Evolutionary conservation across 2,888 invertebrate species (phyloP).

Genomic region (Euproctis similis): DNA sequence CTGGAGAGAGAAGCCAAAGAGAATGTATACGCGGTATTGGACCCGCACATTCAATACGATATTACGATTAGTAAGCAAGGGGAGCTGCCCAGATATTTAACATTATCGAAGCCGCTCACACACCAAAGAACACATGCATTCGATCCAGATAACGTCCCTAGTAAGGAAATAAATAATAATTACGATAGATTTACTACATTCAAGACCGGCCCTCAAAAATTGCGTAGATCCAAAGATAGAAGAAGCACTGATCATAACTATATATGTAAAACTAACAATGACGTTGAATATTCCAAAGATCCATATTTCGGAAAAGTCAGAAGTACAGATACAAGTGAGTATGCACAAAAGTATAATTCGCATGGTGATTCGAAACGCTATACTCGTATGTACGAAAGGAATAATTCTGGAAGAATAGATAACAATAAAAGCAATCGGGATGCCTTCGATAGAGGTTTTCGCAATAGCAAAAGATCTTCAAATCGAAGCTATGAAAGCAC

Average conservation of each 20-base stretch:
- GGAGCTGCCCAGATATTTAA: slow-evolving; percentile 70
- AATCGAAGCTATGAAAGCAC: slow-evolving; percentile 35
- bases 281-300: slow-evolving; percentile 59
- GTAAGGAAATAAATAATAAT: slow-evolving; percentile 51
- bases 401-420: slow-evolving; percentile 40
- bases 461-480: slow-evolving; percentile 36
- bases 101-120: slow-evolving; percentile 68
- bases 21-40: slow-evolving; percentile 72
- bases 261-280: slow-evolving; percentile 52
- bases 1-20: slow-evolving; percentile 74
- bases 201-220: slow-evolving; percentile 45
- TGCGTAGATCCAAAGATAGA: slow-evolving; percentile 46
- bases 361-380: slow-evolving; percentile 36
- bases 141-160: slow-evolving; percentile 44
- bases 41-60: slow-evolving; percentile 74
- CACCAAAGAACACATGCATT: slow-evolving; percentile 70
- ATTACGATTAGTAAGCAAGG: slow-evolving; percentile 72
- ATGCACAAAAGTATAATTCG: slow-evolving; percentile 41
- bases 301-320: slow-evolving; percentile 49
- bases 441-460: slow-evolving; percentile 22
- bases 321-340: slow-evolving; percentile 26
- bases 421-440: slow-evolving; percentile 24
- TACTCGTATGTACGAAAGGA: slow-evolving; percentile 49
- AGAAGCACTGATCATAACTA: slow-evolving; percentile 35
- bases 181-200: slow-evolving; percentile 48